These are phyloP conservation scores for Crocodylus rhombifer DNA, from an alignment of 2,797 vertebrate genomes.

Conservation along the genomic window DNA sequence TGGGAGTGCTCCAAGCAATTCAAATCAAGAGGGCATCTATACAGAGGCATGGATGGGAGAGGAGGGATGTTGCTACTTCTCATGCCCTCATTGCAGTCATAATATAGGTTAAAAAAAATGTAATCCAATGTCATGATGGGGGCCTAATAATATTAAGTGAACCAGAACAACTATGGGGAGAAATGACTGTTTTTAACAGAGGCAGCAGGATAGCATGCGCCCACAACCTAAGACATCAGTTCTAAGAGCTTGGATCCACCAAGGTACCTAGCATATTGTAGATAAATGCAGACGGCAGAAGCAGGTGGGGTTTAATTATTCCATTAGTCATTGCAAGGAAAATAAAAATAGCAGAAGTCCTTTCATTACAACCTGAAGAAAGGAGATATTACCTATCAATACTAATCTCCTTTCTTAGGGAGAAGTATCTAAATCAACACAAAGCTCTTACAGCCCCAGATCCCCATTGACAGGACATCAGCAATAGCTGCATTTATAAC, in stretches of 20 bases:
- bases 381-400: neutral
- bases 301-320: neutral
- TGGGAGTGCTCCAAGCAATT: neutral
- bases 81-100: neutral
- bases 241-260: neutral
- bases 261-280: neutral
- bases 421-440: accelerated
- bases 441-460: accelerated
- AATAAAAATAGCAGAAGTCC: neutral
- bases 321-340: neutral
- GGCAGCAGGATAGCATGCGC: neutral
- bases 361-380: neutral
- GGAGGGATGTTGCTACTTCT: neutral
- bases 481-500: neutral
- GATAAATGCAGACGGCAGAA: neutral
- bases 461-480: neutral
- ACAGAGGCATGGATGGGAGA: neutral
- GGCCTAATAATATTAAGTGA: accelerated
- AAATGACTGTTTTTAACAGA: neutral
- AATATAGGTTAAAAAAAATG: neutral
- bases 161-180: neutral
- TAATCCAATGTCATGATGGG: neutral
- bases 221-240: neutral
- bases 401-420: accelerated
- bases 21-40: neutral